A percentile compares a stretch with the other conserved stretches of the same genome.
phyloP scores from a whole-genome alignment of 2,797 vertebrate species.

The Notoglanidium macrostoma region DNA sequence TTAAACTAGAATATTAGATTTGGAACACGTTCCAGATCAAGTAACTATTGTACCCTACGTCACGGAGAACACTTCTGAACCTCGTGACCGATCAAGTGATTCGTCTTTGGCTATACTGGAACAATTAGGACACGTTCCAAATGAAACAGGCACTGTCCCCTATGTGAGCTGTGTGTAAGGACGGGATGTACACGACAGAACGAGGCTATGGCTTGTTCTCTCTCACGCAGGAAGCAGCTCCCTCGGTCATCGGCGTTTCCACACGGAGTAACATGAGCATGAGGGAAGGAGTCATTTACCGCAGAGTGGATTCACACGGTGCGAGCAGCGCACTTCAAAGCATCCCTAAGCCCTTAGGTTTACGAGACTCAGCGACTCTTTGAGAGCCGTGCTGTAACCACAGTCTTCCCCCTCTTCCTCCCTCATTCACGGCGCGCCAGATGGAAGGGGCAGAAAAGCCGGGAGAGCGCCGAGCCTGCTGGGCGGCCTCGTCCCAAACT shows the following conservation, averaged over 20 bases:
- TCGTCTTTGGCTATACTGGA: not conserved
- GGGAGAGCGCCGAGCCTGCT: constrained; percentile 56
- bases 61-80: not conserved
- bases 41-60: not conserved
- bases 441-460: constrained; percentile 57
- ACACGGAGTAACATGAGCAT: constrained; percentile 22
- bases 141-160: not conserved
- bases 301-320: not conserved
- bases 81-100: not conserved
- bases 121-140: not conserved
- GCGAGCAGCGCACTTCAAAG: constrained; percentile 53
- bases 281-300: constrained; percentile 22
- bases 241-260: constrained; percentile 16
- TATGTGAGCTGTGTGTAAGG: constrained; percentile 7
- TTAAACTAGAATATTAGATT: not conserved
- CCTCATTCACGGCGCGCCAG: constrained; percentile 51
- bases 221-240: not conserved
- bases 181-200: not conserved
- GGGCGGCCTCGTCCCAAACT: constrained; percentile 65
- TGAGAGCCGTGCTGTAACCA: constrained; percentile 40
- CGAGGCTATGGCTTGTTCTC: not conserved
- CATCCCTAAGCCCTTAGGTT: constrained; percentile 33
- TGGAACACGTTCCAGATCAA: not conserved
- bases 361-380: constrained; percentile 44
- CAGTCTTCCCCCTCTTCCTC: constrained; percentile 32